Evolutionary conservation across 2,113 vertebrate species (phyloP), one percentile per base, ranked within the genome.

Genomic region (Eolophus roseicapilla): DNA sequence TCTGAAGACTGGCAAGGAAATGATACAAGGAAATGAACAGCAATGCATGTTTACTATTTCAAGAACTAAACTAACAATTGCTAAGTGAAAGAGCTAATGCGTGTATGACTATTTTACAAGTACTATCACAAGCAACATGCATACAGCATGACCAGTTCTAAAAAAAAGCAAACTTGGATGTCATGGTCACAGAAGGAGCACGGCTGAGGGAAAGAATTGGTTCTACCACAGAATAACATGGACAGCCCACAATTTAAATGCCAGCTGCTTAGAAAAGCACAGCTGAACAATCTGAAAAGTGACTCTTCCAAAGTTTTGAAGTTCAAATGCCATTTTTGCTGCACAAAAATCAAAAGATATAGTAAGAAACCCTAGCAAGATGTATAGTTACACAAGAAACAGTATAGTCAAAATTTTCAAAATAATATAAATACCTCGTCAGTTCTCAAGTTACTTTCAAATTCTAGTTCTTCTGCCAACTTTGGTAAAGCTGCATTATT

Each of bases 351-450:
- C 19, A 75, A 71, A 87, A 73, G 4, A 21, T 33, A 74, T 9
- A 59, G 17, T 25, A 94, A 82, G 74, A 87, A 85, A 71, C 17
- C 8, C 43, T 25, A 70, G 13, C 6, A 83, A 81, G 23, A 67
- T 21, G 6, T 35, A 46, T 31, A 73, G 74, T n/a, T 50, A 70
- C 12, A 47, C 16, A 88, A 70, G 23, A 91, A 86, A 92, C 2
- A 62, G 68, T 9, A 43, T 4, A 62, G 11, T 31, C 17, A 70
- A 55, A 71, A 55, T 7, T 68, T 74, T 81, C 10, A 89, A 92
- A 86, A 69, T 13, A 90, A 43, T 35, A 89, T 53, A 89, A 96
- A 94, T 98, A 98, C 98, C 98, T 98, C 50, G 23, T 91, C 89
- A 80, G 96, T 74, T 92, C 65, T 89, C 92, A 95, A 82, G 81